Evolutionary conservation across 2,113 vertebrate species (phyloP), one percentile per base, ranked within the genome.

Genomic region (Panurus biarmicus): DNA sequence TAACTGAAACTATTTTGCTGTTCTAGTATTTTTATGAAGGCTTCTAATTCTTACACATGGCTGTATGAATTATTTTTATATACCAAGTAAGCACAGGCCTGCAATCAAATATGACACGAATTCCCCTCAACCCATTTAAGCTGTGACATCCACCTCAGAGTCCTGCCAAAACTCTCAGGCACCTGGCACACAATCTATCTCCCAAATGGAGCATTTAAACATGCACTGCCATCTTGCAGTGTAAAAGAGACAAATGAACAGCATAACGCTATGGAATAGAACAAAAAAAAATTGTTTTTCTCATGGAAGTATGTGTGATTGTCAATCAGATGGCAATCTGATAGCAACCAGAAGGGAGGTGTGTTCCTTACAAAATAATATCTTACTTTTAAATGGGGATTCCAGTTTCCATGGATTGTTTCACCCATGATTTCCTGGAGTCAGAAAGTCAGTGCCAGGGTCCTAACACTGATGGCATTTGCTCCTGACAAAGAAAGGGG

Each of bases 331-430:
- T 38, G 51, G 67, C 42, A 94, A 64, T 62, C 73, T 78, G 73
- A 78, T 6, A 72, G 51, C 7, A 31, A 35, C 35, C 50, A 73
- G 86, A 85, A 79, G 29, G 62, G 71, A 90, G 67, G 71, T 66
- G 76, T 89, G 53, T 56, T 84, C 76, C 72, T 78, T 75, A 86
- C 7, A 92, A 90, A 74, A 76, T 80, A 87, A 56, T 45, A 20
- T 21, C 73, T 83, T 40, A 33, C n/a, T 93, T 89, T 87, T 71
- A 83, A 64, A 87, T 28, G 38, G 64, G 65, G 36, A 94, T 89
- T 38, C 66, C 76, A 73, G 50, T 94, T 94, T 95, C 96, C 93
- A 96, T 56, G 85, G 89, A 96, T 94, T 96, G 93, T 95, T 95
- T 95, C 61, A 90, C 22, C 72, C 85, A 93, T 65, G 29, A 71